phyloP scores from a whole-genome alignment of 23 tunicate species.

The Ascidia mentula region DNA sequence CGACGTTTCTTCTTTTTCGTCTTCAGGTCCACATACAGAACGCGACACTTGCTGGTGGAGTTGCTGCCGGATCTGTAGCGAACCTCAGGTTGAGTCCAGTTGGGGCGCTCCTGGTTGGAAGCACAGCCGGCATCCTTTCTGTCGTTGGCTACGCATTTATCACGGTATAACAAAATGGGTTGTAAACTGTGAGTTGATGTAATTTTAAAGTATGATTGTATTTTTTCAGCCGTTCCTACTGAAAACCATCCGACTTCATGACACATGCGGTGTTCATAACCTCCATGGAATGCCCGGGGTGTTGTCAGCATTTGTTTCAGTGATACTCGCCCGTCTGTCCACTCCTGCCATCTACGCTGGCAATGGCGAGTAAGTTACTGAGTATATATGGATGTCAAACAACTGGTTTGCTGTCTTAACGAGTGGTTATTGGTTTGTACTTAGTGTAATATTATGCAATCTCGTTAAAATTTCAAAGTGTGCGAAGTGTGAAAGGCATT shows the following conservation, averaged over 20 bases:
- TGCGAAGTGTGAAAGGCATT: no score
- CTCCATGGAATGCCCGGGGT: conserved; percentile 99
- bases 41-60: conserved; percentile 91
- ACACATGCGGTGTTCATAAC: conserved; percentile 98
- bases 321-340: conserved; percentile 45
- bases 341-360: conserved; percentile 35
- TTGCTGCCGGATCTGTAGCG: conserved; percentile 87
- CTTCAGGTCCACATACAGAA: conserved; percentile 82
- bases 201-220: not conserved
- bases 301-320: conserved; percentile 70
- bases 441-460: no score
- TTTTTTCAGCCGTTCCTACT: conserved; percentile 65
- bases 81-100: conserved; percentile 47
- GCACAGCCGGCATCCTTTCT: conserved; percentile 62
- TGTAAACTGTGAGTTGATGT: no score
- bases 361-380: conserved; percentile 63
- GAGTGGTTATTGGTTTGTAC: no score
- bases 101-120: conserved; percentile 55
- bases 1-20: not conserved
- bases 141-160: conserved; percentile 72
- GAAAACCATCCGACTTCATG: conserved; percentile 64
- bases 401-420: no score
- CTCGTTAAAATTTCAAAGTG: no score
- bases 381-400: no score
- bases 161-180: conserved; percentile 36